Evolutionary conservation across 2,797 vertebrate species (phyloP).

Genomic region (Enteromius unitaeniatus): DNA sequence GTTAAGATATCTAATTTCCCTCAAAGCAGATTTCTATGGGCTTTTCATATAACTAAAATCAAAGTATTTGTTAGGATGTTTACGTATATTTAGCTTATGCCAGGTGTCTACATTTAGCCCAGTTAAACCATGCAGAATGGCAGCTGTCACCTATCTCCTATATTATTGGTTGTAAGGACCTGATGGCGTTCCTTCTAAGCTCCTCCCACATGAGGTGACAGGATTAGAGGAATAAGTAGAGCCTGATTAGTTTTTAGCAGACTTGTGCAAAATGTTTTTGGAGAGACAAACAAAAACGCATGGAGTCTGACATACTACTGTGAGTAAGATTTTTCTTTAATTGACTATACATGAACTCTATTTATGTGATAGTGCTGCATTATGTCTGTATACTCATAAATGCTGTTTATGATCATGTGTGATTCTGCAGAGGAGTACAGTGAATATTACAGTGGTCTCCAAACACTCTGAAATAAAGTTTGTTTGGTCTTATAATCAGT

Average conservation of each 20-base stretch:
- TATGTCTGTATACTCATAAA: background rate
- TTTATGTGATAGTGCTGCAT: background rate
- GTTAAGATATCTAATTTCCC: background rate
- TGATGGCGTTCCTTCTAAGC: slow-evolving; percentile 53
- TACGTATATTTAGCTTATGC: background rate
- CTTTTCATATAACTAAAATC: background rate
- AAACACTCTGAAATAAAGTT: background rate
- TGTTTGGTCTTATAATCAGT: background rate
- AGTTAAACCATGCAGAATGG: slow-evolving; percentile 61
- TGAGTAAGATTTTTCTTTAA: slow-evolving; percentile 70
- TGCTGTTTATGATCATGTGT: background rate
- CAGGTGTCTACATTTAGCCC: slow-evolving; percentile 46
- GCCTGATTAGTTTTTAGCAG: slow-evolving; percentile 74
- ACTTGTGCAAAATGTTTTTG: slow-evolving; percentile 70
- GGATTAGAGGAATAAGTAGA: slow-evolving; percentile 72
- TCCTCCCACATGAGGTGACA: slow-evolving; percentile 77
- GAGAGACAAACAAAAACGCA: slow-evolving; percentile 68
- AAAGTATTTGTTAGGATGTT: background rate
- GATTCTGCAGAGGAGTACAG: background rate
- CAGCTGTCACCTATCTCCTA: slow-evolving; percentile 12
- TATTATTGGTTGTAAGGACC: slow-evolving; percentile 67
- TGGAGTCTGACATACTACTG: slow-evolving; percentile 76
- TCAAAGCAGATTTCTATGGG: background rate
- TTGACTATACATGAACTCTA: background rate
- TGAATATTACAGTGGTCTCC: background rate